Conservation (phyloP, 1,140 invertebrate species). For the silkworm (Bombyx mori) region DNA sequence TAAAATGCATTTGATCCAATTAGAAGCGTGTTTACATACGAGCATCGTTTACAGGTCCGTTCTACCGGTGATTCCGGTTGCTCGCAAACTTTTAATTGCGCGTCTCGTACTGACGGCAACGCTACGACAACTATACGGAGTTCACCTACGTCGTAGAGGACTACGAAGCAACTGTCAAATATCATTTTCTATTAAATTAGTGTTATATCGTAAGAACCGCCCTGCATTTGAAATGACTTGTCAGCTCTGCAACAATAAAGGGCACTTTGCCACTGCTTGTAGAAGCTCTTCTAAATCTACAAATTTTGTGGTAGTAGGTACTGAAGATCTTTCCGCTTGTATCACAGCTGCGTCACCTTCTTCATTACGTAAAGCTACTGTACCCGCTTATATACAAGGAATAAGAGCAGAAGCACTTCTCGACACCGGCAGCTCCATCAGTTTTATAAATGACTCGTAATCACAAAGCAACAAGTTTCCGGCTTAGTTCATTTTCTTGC, state of each 20-base stretch:
- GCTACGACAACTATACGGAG: conserved; percentile 6
- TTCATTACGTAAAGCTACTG: too few relatives aligned
- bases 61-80: conserved; percentile 15
- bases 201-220: neutral
- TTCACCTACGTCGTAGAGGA: neutral
- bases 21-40: conserved; percentile 20
- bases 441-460: too few relatives aligned
- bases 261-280: too few relatives aligned
- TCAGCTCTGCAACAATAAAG: too few relatives aligned
- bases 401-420: too few relatives aligned
- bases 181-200: conserved; percentile 4
- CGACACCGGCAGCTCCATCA: too few relatives aligned
- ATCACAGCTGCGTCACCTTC: neutral
- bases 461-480: too few relatives aligned
- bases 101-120: conserved; percentile 9
- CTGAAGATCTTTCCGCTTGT: neutral
- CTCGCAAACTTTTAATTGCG: conserved; percentile 23
- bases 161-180: neutral
- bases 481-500: too few relatives aligned
- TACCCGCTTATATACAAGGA: too few relatives aligned
- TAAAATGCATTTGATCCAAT: conserved; percentile 18
- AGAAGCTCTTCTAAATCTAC: too few relatives aligned
- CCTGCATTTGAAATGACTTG: too few relatives aligned
- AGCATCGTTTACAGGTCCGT: conserved; percentile 19
- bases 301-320: too few relatives aligned